phyloP scores from a whole-genome alignment of 2,113 vertebrate genomes.

The Epinephelus fuscoguttatus region DNA sequence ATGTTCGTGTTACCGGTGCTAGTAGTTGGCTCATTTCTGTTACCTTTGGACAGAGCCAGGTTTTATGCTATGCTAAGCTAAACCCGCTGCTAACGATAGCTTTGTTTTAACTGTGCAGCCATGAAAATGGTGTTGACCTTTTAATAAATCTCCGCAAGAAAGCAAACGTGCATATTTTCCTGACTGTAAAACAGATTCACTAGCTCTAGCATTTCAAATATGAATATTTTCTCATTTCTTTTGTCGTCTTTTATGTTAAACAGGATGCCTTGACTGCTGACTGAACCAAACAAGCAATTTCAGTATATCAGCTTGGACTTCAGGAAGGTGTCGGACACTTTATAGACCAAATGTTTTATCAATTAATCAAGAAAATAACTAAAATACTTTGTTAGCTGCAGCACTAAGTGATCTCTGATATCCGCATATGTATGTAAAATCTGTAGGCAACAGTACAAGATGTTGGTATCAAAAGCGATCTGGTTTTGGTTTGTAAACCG shows the following conservation, averaged over 20 bases:
- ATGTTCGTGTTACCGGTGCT: not conserved
- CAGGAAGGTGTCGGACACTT: not conserved
- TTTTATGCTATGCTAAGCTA: not conserved
- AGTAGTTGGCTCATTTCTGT: not conserved
- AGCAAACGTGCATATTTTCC: not conserved
- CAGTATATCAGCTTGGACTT: too few species aligned
- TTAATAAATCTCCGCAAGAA: too few species aligned
- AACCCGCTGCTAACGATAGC: not conserved
- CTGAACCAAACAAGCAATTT: too few species aligned
- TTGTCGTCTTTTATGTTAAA: too few species aligned
- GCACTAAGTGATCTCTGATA: too few species aligned
- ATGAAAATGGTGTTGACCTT: too few species aligned
- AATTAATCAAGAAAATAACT: not conserved
- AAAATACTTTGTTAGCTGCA: not conserved
- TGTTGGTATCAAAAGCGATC: too few species aligned
- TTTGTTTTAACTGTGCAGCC: not conserved
- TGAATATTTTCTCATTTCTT: too few species aligned
- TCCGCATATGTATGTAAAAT: too few species aligned
- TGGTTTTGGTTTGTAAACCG: too few species aligned
- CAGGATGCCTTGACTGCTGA: not conserved
- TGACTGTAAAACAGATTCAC: not conserved
- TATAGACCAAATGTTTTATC: not conserved
- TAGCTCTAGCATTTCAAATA: too few species aligned
- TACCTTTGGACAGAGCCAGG: not conserved
- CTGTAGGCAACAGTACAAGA: too few species aligned